Base-by-base conservation (phyloP, 2,797 vertebrate species). In the Melanogrammus aeglefinus region DNA sequence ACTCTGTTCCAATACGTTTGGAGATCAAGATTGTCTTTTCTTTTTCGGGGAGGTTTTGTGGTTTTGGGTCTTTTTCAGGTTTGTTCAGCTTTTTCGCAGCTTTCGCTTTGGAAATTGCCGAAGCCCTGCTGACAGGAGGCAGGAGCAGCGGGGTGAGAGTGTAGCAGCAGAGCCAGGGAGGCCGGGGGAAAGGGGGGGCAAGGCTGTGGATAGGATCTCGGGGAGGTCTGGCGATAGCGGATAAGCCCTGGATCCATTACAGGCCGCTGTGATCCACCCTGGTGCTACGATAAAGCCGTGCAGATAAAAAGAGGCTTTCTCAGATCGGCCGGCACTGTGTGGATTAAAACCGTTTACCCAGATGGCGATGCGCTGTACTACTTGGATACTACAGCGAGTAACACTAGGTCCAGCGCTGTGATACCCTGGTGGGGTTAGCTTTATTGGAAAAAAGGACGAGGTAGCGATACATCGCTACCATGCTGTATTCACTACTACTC, bases 151-250 rank as follows among this genome's bases (percentile, higher is more conserved):
- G 44, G 39, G 14, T 1, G 44, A n/a, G 44, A 47, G 44, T 16
- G 9, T 47, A 8, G 44, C 44, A 24, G 5, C 35, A 66, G 57
- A 10, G 63, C 63, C 8, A 18, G 63, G 63, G 33, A 79, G 76
- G 75, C 75, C 70, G 12, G 80, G 31, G 18, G n/a, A n/a, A 63
- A 29, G 72, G 39, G 38, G 47, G 79, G 75, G 80, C 71, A 2
- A 78, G 73, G 41, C 41, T 73, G 80, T 74, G 74, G 82, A 79
- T 78, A 47, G 75, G 79, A n/a, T 78, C 82, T 73, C 79, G 85
- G 78, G 83, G 88, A 85, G 82, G 77, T 84, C 76, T 79, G 78
- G n/a, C 78, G 89, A 91, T 89, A 87, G 88, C 70, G 63, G 76
- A 82, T 77, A 8, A 78, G 79, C 84, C 75, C 75, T 72, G 75